Evolutionary conservation across 2,888 invertebrate species (phyloP), one percentile per base, ranked within the genome.

Genomic region (Macrophya alboannulata): DNA sequence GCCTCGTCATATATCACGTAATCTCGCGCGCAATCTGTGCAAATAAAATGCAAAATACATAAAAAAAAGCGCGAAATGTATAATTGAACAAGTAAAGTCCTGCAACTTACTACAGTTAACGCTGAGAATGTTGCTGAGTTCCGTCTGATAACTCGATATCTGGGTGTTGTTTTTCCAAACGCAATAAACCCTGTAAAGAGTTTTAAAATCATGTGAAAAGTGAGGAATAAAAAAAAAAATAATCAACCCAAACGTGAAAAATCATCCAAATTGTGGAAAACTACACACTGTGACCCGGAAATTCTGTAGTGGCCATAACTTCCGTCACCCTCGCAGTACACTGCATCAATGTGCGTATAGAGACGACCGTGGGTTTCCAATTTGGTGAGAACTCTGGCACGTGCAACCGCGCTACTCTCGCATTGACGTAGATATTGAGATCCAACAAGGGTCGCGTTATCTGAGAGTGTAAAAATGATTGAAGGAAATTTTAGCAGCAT

Each of bases 301-400:
- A 96, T 94, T 90, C 94, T 94, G 89, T 94, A 95, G 62, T 94
- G 91, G 25, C 96, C 96, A 90, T 95, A 96, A 88, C 95, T 95
- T 21, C 97, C 97, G 91, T 97, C 96, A 87, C 94, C 95, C 90
- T 96, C 96, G 90, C 97, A 97, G 87, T 94, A 92, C 6, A 95
- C 92, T 68, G 92, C 91, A 31, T 95, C 94, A 86, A 95, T 94
- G 84, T 95, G 95, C 43, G 95, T 93, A 89, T 95, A 94, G 25
- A 89, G 93, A 4, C 96, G 96, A 25, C 96, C 96, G 90, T 96
- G 96, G 31, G 94, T 93, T 5, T 92, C 92, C 89, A 96, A 94
- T 90, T 95, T 95, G 77, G 94, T 93, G 84, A 94, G 92, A 87
- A 96, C 94, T 85, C 93, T 92, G 6, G 93, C 92, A 89, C 94